Evolutionary conservation across 2,888 invertebrate genomes (phyloP), one percentile per base, ranked within the genome.

Genomic region (Tyria jacobaeae): DNA sequence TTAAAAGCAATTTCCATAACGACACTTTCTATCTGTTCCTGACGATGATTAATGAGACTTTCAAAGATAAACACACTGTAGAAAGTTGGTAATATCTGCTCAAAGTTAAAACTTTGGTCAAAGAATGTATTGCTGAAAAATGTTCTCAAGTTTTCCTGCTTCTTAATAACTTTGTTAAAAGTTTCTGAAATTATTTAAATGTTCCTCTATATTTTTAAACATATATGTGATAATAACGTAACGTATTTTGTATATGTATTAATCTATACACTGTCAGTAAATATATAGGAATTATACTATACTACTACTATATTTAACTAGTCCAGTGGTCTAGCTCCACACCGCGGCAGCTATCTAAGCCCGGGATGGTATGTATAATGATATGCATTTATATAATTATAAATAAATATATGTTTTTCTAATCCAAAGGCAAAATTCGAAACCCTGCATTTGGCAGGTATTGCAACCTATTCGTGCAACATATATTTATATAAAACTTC

Each of bases 71-170:
- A 62, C 49, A 62, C 49, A 49, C 48, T 41, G 34, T 49, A 34
- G n/a, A 57, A 54, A 62, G 62, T 57, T 35, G 3, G 5, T 17
- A 48, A 49, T 54, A 62, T 54, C 62, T 57, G 52, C 35, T 48
- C 25, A 35, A 58, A 62, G 57, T 52, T 61, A 50, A 53, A 62
- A 62, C 47, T 62, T 48, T n/a, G 12, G 27, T 25, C 39, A 21
- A 53, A 57, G 57, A 57, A 53, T 49, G 57, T 62, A 62, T 62
- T 57, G 52, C 48, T 39, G 48, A 57, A 62, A 62, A 57, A 58
- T 62, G 62, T 57, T 55, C 10, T 27, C 9, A 57, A 62, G 21
- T 57, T 62, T 51, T 14, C 54, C 15, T 17, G 21, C 49, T 15
- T 60, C 25, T 27, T 17, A n/a, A 35, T 60, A 60, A 62, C 57